These are phyloP conservation scores for Paragorgia papillata DNA, from an alignment of 92 coral and sea anemone species.

Conservation along the genomic window DNA sequence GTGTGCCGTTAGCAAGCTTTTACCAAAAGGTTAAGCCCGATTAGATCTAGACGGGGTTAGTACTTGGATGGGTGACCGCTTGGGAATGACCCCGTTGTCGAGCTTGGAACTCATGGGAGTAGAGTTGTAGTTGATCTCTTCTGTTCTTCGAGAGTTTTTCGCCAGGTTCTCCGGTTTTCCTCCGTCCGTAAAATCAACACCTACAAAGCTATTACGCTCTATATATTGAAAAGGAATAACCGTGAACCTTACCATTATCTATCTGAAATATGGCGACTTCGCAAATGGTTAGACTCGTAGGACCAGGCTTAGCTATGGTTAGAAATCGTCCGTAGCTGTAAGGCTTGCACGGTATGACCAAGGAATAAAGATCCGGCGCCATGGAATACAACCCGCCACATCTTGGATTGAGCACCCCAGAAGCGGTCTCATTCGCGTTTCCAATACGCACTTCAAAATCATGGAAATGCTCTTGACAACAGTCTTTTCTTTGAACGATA, in stretches of 20 bases:
- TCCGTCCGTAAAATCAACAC: too few species aligned
- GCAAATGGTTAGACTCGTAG: not conserved
- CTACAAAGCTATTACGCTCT: not conserved
- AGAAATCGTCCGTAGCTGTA: conserved; percentile 5
- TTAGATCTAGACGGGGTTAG: too few species aligned
- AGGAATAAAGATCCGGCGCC: not conserved
- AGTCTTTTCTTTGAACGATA: conserved; percentile 15
- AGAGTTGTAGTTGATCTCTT: too few species aligned
- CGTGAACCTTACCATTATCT: conserved; percentile 16
- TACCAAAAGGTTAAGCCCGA: too few species aligned
- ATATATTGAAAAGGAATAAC: too few species aligned
- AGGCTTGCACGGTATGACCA: not conserved
- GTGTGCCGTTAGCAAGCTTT: too few species aligned
- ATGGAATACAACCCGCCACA: conserved; percentile 7
- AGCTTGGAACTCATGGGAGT: too few species aligned
- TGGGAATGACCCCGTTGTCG: too few species aligned
- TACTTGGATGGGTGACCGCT: too few species aligned
- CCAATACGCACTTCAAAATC: conserved; percentile 7
- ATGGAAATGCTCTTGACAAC: not conserved
- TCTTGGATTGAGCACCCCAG: not conserved
- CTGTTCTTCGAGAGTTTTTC: too few species aligned
- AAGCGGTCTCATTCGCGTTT: not conserved
- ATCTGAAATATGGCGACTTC: conserved; percentile 8
- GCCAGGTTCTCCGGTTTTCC: too few species aligned
- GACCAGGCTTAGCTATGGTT: not conserved